Evolutionary conservation across 2,797 vertebrate species (phyloP), one percentile per base, ranked within the genome.

Genomic region (Peromyscus melanophrys): DNA sequence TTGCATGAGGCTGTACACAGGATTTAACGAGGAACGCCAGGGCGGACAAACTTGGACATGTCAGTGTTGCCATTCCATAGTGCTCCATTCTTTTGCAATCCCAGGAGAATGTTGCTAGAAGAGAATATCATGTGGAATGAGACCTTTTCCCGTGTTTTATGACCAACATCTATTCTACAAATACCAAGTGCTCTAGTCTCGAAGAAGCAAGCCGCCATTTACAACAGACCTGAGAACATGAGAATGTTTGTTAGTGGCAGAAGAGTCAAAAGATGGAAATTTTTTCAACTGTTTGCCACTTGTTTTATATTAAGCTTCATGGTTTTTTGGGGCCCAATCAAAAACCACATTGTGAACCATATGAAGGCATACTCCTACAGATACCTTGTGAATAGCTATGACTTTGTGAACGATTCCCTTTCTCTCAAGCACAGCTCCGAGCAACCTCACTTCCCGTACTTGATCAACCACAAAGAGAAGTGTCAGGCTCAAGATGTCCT

Each of bases 301-400:
- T 99, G 99, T 97, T 99, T 99, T 95, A 71, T 99, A 85, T 84
- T 99, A 84, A 99, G 98, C 52, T 95, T 99, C 94, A 99, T 99
- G 99, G 91, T 99, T 83, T 99, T 98, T 98, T 99, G 99, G 99
- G 99, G 97, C 85, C 98, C 99, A 0, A 97, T 99, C 73, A 99
- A 99, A 96, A 98, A 99, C 97, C 98, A 98, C 5, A 92, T 99
- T 5, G 97, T 99, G 95, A 99, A 99, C 97, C 99, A 99, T 90
- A 96, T 99, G 98, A 99, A 99, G 96, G 99, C 99, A 37, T 99
- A 99, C 97, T 99, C 99, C 0, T 99, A 99, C 97, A 99, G 99
- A 98, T 99, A 99, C 98, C 98, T 99, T 97, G 97, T 99, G 96
- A 99, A 99, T 92, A 99, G 98, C 95, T 99, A 99, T 2, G 87